Base-by-base conservation (phyloP, 2,797 vertebrate species). In the Pampus argenteus region DNA sequence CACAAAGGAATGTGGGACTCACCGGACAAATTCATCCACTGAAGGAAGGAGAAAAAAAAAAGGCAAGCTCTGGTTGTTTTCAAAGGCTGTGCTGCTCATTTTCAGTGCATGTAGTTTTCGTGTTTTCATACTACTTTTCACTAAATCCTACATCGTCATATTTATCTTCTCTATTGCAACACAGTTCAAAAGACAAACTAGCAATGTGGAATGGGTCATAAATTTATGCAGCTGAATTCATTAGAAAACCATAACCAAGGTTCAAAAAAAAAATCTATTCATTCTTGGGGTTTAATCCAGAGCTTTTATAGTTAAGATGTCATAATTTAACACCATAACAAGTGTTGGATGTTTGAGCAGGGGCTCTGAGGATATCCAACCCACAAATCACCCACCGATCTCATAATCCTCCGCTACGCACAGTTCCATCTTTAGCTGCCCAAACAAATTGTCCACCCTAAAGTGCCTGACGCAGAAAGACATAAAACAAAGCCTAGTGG, bases 361-460 rank as follows among this genome's bases (percentile, higher is more conserved):
- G 52, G 76, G 72, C 69, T 84, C 63, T 28, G 67, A 68, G 40
- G 82, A 84, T 79, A 88, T 88, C 84, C 85, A 49, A 75, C 48
- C 71, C 86, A 93, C 92, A 93, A 94, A 94, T 94, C 93, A 94
- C 48, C 51, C 65, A 31, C 76, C 86, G 15, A 91, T 89, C 92
- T 93, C 91, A 93, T 94, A 94, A 95, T 94, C 91, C 91, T 86
- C 78, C 76, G 78, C 82, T 66, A 75, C 9, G 80, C 74, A 74
- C 85, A 77, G 86, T 81, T 93, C 84, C 88, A 93, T 93, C 93
- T 92, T 93, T 86, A 90, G 88, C 89, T 86, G 88, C 90, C 90
- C 90, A 92, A 94, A 94, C 90, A 93, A 92, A 91, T 86, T 86
- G 89, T 90, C 90, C 85, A 69, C 71, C 79, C 73, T 91, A 81